Base-by-base conservation (phyloP, 2,797 vertebrate genomes). In the Psittacula derbiana region DNA sequence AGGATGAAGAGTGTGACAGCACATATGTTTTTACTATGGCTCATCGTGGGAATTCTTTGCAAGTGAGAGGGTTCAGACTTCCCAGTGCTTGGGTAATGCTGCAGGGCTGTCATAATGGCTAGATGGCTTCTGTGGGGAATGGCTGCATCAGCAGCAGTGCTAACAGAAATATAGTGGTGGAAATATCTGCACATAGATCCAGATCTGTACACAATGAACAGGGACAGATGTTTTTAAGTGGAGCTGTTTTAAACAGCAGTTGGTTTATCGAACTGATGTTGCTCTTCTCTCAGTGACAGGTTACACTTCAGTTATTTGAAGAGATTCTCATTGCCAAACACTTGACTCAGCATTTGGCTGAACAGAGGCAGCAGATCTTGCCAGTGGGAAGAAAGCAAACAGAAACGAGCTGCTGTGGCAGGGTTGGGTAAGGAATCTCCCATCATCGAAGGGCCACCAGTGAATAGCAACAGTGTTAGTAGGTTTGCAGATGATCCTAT, bases 291-390 rank as follows among this genome's bases (percentile, higher is more conserved):
- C 52, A 12, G 44, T 53, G 49, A 50, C 50, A 82, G 81, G 78
- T 93, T 90, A 74, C 72, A 38, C 75, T 93, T 83, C 52, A 88
- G 66, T 86, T 93, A 20, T 52, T 93, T 93, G 66, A 89, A 95
- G 87, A 82, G 79, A 53, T 78, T 78, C 57, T 91, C 21, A 9
- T 82, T 94, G 64, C 41, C 60, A 80, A 91, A 61, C 52, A 30
- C 21, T 93, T 79, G 70, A 84, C 71, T 96, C 64, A 73, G 73
- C 62, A 40, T 76, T 91, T 87, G 71, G 52, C 52, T 92, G 36
- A 40, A 81, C 23, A 91, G 36, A 80, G 36, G 50, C 47, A 91
- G 84, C 57, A 90, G 49, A 44, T 64, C 62, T 58, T 90, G 57
- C 25, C 13, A 44, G 30, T 44, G 23, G 75, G 49, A 78, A 41